A percentile compares a stretch with the other conserved stretches of the same genome.
Conservation (phyloP, 2,888 invertebrate genomes). For the Troilus luridus region DNA sequence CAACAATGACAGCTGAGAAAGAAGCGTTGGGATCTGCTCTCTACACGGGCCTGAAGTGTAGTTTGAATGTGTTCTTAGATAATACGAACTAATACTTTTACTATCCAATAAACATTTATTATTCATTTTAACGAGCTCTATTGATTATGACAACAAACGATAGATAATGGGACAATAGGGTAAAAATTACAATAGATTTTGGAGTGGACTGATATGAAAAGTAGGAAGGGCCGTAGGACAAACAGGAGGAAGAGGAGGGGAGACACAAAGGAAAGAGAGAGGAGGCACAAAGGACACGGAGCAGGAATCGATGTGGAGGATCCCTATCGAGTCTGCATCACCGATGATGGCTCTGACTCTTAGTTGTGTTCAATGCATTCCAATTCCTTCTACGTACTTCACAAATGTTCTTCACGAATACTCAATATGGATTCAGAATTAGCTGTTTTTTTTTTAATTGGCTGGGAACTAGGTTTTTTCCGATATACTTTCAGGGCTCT, state of each 20-base stretch:
- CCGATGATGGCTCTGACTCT: neutral
- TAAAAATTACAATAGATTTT: conserved; percentile 30
- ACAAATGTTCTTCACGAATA: neutral
- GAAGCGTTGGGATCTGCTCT: no score
- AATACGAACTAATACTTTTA: no score
- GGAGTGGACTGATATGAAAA: conserved; percentile 24
- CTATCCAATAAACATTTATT: no score
- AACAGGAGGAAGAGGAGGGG: neutral
- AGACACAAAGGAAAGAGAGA: neutral
- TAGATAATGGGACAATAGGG: neutral
- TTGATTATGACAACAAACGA: neutral
- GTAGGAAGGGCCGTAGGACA: neutral
- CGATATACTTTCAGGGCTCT: no score
- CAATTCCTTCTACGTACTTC: neutral
- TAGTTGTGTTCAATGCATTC: neutral
- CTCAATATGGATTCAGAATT: neutral
- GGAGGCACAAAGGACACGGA: neutral
- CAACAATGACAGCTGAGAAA: no score
- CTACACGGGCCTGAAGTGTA: no score
- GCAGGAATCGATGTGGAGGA: neutral
- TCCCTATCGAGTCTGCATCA: neutral
- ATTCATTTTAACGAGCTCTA: no score
- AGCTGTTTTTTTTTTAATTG: neutral
- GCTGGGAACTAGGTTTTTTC: neutral
- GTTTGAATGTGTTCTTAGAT: no score